Evolutionary conservation across 2,797 vertebrate genomes (phyloP).

Genomic region (Helostoma temminkii): DNA sequence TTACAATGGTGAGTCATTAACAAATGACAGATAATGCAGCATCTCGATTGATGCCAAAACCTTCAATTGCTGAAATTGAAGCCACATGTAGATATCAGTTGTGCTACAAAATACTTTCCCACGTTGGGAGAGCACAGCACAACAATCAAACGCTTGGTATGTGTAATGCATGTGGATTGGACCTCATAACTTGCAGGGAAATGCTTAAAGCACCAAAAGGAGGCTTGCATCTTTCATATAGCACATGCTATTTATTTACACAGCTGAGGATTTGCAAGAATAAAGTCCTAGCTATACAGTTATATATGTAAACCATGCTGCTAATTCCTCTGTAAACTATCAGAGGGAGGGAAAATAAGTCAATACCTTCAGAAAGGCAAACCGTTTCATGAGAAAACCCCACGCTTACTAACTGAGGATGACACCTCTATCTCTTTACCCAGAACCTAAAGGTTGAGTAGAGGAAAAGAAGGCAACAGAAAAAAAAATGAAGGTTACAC

Average conservation of each 20-base stretch:
- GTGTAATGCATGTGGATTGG: conserved; percentile 66
- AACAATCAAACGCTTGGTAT: conserved; percentile 57
- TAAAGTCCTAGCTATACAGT: conserved; percentile 70
- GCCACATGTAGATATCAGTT: conserved; percentile 81
- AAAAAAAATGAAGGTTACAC: conserved; percentile 75
- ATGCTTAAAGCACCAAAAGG: conserved; percentile 46
- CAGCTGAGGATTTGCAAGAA: conserved; percentile 72
- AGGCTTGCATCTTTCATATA: conserved; percentile 41
- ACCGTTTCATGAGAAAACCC: conserved; percentile 79
- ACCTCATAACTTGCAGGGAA: conserved; percentile 64
- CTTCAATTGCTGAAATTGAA: conserved; percentile 79
- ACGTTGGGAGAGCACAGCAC: conserved; percentile 63
- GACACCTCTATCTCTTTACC: conserved; percentile 80
- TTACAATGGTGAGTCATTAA: conserved; percentile 77
- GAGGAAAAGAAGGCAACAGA: conserved; percentile 62
- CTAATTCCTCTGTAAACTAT: conserved; percentile 73
- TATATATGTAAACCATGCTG: conserved; percentile 69
- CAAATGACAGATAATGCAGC: conserved; percentile 80
- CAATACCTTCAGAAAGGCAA: conserved; percentile 61
- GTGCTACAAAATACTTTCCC: conserved; percentile 83
- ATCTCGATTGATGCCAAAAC: conserved; percentile 69
- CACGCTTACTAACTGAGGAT: conserved; percentile 53
- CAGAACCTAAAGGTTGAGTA: conserved; percentile 68
- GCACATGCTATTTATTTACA: conserved; percentile 75
- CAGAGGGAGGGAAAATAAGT: conserved; percentile 64